phyloP scores from a whole-genome alignment of 2,888 invertebrate genomes.

The Cinara cedri region DNA sequence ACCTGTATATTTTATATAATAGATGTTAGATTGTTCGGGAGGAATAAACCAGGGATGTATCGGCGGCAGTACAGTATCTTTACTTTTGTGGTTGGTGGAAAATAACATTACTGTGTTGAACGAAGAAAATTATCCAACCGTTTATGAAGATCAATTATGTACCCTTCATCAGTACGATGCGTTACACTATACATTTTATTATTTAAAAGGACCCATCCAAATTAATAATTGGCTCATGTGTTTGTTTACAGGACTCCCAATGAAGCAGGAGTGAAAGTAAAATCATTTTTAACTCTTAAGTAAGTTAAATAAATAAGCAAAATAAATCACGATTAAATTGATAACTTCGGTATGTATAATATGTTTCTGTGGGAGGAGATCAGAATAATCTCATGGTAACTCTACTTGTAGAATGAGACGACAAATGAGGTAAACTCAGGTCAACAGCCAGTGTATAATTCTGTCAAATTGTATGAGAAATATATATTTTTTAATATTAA shows the following conservation, averaged over 20 bases:
- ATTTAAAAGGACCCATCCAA: background rate
- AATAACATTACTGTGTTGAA: slow-evolving; percentile 68
- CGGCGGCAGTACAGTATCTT: slow-evolving; percentile 81
- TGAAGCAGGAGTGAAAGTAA: slow-evolving; percentile 58
- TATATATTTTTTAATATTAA: no score
- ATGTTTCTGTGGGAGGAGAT: no score
- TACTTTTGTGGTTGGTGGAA: slow-evolving; percentile 74
- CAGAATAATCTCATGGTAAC: no score
- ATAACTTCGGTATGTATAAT: no score
- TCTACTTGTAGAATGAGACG: no score
- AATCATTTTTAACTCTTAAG: slow-evolving; percentile 51
- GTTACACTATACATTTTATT: background rate
- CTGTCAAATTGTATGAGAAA: no score
- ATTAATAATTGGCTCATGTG: background rate
- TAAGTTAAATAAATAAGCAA: slow-evolving; percentile 2
- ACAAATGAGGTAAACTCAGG: no score
- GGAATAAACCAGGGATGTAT: slow-evolving; percentile 76
- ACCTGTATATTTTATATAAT: background rate
- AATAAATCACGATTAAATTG: background rate
- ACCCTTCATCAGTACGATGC: slow-evolving; percentile 16
- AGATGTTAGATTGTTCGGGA: slow-evolving; percentile 81
- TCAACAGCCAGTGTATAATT: no score
- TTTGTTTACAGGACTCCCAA: slow-evolving; percentile 59
- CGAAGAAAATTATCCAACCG: slow-evolving; percentile 71
- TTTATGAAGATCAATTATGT: slow-evolving; percentile 66